These are phyloP conservation scores for Hippasteria phrygiana DNA, from an alignment of 53 echinoderm and acorn worm species.

Conservation along the genomic window DNA sequence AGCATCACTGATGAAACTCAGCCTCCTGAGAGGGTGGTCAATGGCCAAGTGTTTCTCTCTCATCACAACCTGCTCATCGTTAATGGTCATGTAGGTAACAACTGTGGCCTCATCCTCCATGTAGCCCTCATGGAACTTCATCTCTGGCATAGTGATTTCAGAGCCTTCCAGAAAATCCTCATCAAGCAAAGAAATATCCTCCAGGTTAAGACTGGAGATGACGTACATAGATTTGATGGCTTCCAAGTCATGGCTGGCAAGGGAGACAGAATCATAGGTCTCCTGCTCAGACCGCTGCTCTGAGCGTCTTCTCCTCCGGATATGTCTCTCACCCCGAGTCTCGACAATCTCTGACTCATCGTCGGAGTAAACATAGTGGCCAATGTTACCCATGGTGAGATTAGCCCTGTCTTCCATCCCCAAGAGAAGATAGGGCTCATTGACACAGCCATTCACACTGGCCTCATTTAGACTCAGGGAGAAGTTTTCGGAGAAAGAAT, in stretches of 20 bases:
- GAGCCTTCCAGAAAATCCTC: conserved; percentile 79
- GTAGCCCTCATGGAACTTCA: conserved; percentile 68
- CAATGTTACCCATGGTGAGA: conserved; percentile 68
- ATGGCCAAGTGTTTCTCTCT: conserved; percentile 92
- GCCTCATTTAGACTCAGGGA: conserved; percentile 85
- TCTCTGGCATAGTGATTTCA: conserved; percentile 73
- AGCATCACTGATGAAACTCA: conserved; percentile 97
- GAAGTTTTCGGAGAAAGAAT: conserved; percentile 92
- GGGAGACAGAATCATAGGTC: conserved; percentile 81
- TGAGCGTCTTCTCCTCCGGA: conserved; percentile 67
- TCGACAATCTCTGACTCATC: conserved; percentile 95
- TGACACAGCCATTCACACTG: conserved; percentile 85
- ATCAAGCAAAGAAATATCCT: conserved; percentile 81
- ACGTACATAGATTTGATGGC: conserved; percentile 97
- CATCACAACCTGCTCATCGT: conserved; percentile 97
- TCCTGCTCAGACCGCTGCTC: conserved; percentile 74
- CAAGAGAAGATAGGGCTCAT: conserved; percentile 82
- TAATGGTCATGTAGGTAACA: conserved; percentile 96
- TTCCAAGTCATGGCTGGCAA: conserved; percentile 86
- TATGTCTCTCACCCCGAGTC: conserved; percentile 65
- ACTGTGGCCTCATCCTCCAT: conserved; percentile 88
- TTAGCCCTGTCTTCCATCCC: conserved; percentile 82
- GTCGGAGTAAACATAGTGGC: conserved; percentile 98
- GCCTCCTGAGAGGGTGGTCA: conserved; percentile 90
- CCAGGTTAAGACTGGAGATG: conserved; percentile 87